Conservation (phyloP, 2,797 vertebrate species). For the Lophius americanus region DNA sequence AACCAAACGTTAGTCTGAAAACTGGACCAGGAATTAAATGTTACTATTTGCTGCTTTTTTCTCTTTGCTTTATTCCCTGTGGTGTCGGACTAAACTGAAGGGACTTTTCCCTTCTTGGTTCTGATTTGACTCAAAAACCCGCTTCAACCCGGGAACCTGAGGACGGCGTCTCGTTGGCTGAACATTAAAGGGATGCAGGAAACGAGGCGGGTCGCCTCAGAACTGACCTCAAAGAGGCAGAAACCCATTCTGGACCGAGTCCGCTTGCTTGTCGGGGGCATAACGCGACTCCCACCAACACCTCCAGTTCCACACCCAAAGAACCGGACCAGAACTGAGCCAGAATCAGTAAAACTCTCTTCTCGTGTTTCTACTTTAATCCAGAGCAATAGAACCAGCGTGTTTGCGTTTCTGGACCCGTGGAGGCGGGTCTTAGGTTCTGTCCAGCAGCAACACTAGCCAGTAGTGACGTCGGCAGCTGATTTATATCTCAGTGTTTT, state of each 20-base stretch:
- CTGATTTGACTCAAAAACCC: too few species aligned
- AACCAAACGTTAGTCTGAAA: too few species aligned
- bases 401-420: not conserved
- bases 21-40: too few species aligned
- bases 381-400: slow-evolving; percentile 3
- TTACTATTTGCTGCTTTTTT: too few species aligned
- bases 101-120: too few species aligned
- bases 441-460: slow-evolving; percentile 6
- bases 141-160: too few species aligned
- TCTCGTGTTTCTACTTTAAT: not conserved
- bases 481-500: slow-evolving; percentile 6
- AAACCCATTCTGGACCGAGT: not conserved
- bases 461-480: slow-evolving; percentile 24
- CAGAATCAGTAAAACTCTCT: not conserved
- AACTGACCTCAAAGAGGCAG: not conserved
- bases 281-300: not conserved
- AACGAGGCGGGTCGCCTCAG: not conserved
- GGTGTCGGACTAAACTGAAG: too few species aligned
- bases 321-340: not conserved
- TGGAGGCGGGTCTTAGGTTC: too few species aligned
- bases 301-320: not conserved
- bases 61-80: too few species aligned
- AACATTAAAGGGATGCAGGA: not conserved
- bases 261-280: not conserved
- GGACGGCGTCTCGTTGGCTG: too few species aligned